phyloP scores from a whole-genome alignment of 1,140 invertebrate genomes.

The Sarcophaga bullata region DNA sequence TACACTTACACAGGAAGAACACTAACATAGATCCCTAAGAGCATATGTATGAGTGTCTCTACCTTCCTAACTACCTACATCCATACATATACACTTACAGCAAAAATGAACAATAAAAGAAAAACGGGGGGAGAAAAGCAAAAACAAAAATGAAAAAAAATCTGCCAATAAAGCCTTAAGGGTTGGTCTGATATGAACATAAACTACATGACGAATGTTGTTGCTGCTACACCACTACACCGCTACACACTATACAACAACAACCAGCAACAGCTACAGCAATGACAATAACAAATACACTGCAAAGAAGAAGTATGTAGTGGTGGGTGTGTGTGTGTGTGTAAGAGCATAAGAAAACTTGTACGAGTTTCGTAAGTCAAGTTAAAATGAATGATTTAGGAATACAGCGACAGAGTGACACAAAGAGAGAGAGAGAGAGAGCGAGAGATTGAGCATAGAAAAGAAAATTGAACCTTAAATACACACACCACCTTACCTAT shows the following conservation, averaged over 20 bases:
- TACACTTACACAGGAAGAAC: slow-evolving; percentile 1
- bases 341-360: background rate
- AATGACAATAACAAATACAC: background rate
- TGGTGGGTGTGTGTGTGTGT: background rate
- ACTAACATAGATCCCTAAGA: background rate
- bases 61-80: background rate
- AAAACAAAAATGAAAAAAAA: background rate
- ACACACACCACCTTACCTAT: no score
- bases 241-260: background rate
- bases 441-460: no score
- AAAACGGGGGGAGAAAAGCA: no score
- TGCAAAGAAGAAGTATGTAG: background rate
- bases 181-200: slow-evolving; percentile 27
- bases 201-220: slow-evolving; percentile 14
- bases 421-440: no score
- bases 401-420: background rate
- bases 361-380: background rate
- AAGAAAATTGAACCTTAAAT: no score
- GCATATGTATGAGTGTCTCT: background rate
- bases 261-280: background rate
- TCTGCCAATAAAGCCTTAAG: slow-evolving; percentile 11
- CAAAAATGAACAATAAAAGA: no score
- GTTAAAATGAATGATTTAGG: background rate
- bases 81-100: slow-evolving; percentile 7
- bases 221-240: background rate